phyloP scores from a whole-genome alignment of 2,113 vertebrate species.

The Mungos mungo region DNA sequence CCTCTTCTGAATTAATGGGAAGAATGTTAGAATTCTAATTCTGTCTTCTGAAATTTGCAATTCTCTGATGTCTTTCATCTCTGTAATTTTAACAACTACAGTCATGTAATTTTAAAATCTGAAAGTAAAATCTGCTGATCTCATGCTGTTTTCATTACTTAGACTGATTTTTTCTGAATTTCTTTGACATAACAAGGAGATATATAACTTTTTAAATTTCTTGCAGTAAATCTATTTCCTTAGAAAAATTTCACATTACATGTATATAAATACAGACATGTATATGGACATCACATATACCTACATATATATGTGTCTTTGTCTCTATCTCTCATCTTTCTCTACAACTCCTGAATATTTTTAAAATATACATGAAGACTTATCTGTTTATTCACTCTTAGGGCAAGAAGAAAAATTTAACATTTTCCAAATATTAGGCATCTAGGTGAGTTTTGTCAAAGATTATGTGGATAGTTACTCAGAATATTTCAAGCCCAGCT shows the following conservation, averaged over 20 bases:
- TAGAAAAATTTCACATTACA: not conserved
- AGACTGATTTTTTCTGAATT: constrained; percentile 2
- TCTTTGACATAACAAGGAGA: not conserved
- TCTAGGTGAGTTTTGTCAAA: not conserved
- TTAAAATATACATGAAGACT: not conserved
- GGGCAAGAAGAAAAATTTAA: not conserved
- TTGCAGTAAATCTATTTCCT: not conserved
- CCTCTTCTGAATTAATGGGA: not conserved
- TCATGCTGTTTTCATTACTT: constrained; percentile 18
- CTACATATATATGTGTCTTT: not conserved
- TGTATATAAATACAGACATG: no score
- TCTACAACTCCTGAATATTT: not conserved
- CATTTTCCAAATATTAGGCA: not conserved
- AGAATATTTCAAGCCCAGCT: not conserved
- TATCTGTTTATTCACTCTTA: not conserved
- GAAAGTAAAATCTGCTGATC: constrained; percentile 6
- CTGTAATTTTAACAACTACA: not conserved
- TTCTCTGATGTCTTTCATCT: not conserved
- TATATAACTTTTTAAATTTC: not conserved
- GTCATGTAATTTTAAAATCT: constrained; percentile 9
- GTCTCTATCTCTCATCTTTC: not conserved
- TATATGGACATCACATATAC: not conserved
- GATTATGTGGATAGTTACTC: not conserved
- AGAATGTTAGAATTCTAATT: not conserved
- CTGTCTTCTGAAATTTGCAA: not conserved